Conservation (phyloP, 2,888 invertebrate genomes). For the Abscondita cerata region DNA sequence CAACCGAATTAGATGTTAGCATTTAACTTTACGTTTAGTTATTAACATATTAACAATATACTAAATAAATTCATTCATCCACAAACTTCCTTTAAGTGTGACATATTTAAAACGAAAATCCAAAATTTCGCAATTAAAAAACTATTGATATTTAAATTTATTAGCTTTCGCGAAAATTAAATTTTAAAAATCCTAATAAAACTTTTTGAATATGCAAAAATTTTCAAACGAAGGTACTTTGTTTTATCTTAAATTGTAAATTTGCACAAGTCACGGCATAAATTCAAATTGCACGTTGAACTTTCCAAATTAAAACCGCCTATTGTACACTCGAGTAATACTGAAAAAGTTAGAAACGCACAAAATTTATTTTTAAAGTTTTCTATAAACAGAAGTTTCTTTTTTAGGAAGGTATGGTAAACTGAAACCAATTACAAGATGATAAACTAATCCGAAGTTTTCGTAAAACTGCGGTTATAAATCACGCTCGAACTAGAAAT, state of each 20-base stretch:
- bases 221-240: neutral
- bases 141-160: too few relatives aligned
- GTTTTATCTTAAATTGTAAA: conserved; percentile 2
- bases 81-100: too few relatives aligned
- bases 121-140: too few relatives aligned
- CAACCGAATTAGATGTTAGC: too few relatives aligned
- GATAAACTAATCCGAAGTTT: conserved; percentile 33
- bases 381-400: conserved; percentile 19
- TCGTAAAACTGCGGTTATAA: conserved; percentile 28
- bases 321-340: conserved; percentile 1
- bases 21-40: too few relatives aligned
- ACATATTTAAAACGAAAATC: too few relatives aligned
- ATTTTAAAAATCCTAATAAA: too few relatives aligned
- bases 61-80: too few relatives aligned
- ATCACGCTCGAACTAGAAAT: conserved; percentile 34
- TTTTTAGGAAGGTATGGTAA: conserved; percentile 15
- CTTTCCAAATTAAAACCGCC: conserved; percentile 5
- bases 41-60: too few relatives aligned
- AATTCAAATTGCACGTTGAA: conserved; percentile 6
- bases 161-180: too few relatives aligned
- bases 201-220: too few relatives aligned
- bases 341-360: neutral
- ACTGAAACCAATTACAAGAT: conserved; percentile 28
- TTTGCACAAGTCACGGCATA: conserved; percentile 2
- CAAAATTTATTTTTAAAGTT: conserved; percentile 11